Base-by-base conservation (phyloP, 1,140 invertebrate genomes). In the Marisa cornuarietis region DNA sequence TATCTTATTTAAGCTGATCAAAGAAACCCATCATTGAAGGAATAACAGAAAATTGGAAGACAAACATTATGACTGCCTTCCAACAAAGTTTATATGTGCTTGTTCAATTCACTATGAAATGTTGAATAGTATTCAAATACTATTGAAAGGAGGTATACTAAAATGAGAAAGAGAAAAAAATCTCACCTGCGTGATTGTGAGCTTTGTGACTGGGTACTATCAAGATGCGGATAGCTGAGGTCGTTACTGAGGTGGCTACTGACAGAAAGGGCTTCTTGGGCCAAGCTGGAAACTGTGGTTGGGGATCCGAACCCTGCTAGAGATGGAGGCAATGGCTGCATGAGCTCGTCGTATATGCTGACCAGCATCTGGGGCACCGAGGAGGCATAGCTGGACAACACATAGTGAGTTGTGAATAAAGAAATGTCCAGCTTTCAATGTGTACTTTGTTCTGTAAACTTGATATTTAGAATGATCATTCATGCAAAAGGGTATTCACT, bases 271-370 rank as follows among this genome's bases (percentile, higher is more conserved):
- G 78, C 76, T 22, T 62, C 74, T 62, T 51, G 26, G 1, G 69
- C 26, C 20, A 72, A 26, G 31, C 51, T 77, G 42, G 68, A 69
- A 4, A 85, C 85, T 16, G 58, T 72, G 31, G 79, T 71, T 49
- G 87, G 85, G 10, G 85, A 86, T 16, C 84, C 66, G 63, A 88
- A 82, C 24, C 79, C 79, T 42, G 85, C 84, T 22, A 89, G 79
- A 5, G 58, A 72, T 14, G 77, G 77, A 18, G 88, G 88, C 24
- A 86, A 74, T 14, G 87, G 87, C 79, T 87, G 85, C 87, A 87
- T 88, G 31, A 89, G 78, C 49, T 88, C 87, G 84, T 88, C 87
- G 81, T 86, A 88, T 16, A 89, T 81, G 69, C 78, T 84, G 16
- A 82, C 83, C 68, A 89, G 82, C 14, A 83, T 80, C 62, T 83